Evolutionary conservation across 2,113 vertebrate species (phyloP).

Genomic region (Stegastes partitus): DNA sequence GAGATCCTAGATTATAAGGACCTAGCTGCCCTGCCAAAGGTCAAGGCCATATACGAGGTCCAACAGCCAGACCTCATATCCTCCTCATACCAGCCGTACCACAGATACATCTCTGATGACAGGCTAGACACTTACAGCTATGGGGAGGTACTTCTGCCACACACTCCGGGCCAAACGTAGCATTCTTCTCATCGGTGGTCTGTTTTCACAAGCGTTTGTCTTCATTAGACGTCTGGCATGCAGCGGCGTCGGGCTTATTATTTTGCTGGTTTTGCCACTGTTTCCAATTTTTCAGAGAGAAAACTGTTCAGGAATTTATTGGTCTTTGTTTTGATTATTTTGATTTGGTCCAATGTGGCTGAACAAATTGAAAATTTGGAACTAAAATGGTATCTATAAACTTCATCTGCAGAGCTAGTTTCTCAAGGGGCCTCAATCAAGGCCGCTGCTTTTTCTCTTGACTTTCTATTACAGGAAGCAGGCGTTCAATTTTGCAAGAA

Average conservation of each 20-base stretch:
- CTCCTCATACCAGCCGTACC: constrained; percentile 92
- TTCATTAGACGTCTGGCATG: background rate
- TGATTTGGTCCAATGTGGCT: background rate
- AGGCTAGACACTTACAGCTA: constrained; percentile 97
- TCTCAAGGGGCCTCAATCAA: background rate
- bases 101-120: constrained; percentile 96
- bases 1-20: constrained; percentile 99
- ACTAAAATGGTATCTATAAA: background rate
- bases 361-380: background rate
- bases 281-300: background rate
- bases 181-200: background rate
- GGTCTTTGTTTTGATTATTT: constrained; percentile 1
- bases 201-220: background rate
- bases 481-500: background rate
- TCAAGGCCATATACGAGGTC: constrained; percentile 99
- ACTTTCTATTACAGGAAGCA: background rate
- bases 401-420: background rate
- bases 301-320: background rate
- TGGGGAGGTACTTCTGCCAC: constrained; percentile 92
- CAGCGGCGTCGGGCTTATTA: background rate
- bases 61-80: constrained; percentile 97
- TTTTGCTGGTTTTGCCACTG: background rate
- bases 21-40: constrained; percentile 98
- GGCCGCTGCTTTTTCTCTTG: background rate
- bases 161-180: constrained; percentile 63